These are phyloP conservation scores for Cettia cetti DNA, from an alignment of 2,113 vertebrate genomes.

Conservation along the genomic window DNA sequence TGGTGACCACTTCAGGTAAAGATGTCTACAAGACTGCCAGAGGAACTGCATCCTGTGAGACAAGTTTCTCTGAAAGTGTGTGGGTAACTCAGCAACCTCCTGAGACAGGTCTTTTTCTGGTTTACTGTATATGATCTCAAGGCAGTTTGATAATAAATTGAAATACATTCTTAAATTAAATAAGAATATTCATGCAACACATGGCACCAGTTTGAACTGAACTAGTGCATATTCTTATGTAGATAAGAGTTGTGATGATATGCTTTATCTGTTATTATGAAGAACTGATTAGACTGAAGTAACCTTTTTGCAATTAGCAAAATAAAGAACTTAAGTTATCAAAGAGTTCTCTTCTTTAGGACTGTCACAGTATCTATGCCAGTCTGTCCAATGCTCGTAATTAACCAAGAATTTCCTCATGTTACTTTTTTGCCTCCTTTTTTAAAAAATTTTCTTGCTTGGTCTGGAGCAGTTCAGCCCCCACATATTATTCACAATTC, in stretches of 20 bases:
- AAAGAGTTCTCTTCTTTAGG: not conserved
- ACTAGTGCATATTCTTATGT: not conserved
- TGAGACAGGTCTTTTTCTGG: not conserved
- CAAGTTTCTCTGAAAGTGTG: not conserved
- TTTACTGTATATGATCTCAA: not conserved
- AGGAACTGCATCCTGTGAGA: not conserved
- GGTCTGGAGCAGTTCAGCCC: not conserved
- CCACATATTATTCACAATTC: not conserved
- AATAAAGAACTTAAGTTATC: not conserved
- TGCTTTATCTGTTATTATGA: not conserved
- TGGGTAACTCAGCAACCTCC: not conserved
- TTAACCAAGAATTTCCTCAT: not conserved
- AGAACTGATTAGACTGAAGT: not conserved
- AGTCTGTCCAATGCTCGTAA: not conserved
- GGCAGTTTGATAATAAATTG: not conserved
- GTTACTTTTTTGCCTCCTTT: not conserved
- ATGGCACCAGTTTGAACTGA: not conserved
- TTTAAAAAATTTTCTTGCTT: not conserved
- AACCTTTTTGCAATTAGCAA: not conserved
- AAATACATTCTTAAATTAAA: slow-evolving; percentile 10
- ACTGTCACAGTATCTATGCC: not conserved
- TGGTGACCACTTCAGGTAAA: not conserved
- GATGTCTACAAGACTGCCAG: not conserved
- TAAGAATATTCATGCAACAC: not conserved
- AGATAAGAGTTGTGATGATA: not conserved